Percentiles rank a stretch among this genome's conserved stretches.
These are phyloP conservation scores for Drosophila suzukii DNA, from an alignment of 1,140 invertebrate genomes.

Conservation along the genomic window DNA sequence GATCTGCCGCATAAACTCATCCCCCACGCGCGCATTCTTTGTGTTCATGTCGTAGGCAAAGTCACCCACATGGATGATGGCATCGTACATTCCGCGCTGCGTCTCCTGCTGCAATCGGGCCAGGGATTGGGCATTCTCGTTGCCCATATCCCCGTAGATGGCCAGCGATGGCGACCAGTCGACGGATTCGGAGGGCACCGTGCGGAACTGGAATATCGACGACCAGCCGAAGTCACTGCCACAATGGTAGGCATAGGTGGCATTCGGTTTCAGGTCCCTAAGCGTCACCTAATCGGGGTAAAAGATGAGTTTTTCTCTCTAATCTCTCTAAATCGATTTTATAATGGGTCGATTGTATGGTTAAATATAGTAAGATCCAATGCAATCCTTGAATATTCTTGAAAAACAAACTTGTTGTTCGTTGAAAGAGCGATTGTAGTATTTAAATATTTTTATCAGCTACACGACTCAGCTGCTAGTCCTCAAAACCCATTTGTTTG, in stretches of 20 bases:
- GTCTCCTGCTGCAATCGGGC: conserved; percentile 92
- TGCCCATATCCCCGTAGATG: conserved; percentile 96
- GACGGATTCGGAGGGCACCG: conserved; percentile 86
- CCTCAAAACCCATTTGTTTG: too few relatives aligned
- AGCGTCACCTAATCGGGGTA: conserved; percentile 85
- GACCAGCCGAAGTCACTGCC: conserved; percentile 94
- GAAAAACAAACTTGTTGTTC: too few relatives aligned
- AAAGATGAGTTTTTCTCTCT: conserved; percentile 7
- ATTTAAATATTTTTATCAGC: too few relatives aligned
- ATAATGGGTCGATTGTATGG: neutral
- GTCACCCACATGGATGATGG: conserved; percentile 96
- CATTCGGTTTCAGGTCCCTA: conserved; percentile 86
- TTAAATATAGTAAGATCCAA: neutral
- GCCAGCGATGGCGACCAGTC: conserved; percentile 93
- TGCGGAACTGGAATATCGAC: conserved; percentile 90
- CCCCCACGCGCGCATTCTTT: conserved; percentile 91
- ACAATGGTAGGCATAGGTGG: conserved; percentile 92
- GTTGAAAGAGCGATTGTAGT: too few relatives aligned
- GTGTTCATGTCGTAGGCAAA: conserved; percentile 98
- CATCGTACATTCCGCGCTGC: conserved; percentile 92
- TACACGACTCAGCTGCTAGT: too few relatives aligned
- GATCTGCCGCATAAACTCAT: conserved; percentile 96
- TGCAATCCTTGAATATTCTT: too few relatives aligned
- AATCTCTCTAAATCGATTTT: too few relatives aligned
- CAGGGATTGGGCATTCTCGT: conserved; percentile 94